phyloP scores from a whole-genome alignment of 2,113 vertebrate species.

The Morone saxatilis region DNA sequence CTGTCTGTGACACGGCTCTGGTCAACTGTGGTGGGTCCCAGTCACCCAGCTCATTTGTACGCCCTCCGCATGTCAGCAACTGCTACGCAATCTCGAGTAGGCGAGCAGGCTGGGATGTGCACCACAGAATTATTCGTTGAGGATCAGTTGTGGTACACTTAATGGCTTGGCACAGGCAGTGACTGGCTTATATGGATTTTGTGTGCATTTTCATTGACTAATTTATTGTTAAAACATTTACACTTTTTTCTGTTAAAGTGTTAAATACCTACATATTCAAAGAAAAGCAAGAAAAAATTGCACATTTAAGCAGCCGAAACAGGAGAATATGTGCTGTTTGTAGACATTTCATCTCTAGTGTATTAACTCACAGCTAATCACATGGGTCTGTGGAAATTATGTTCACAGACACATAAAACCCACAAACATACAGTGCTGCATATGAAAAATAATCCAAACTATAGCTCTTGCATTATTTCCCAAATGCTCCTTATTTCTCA shows the following conservation, averaged over 20 bases:
- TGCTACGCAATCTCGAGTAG: constrained; percentile 21
- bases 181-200: neutral
- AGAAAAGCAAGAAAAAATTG: neutral
- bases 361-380: neutral
- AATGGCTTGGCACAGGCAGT: neutral
- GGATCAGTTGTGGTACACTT: neutral
- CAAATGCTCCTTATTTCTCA: constrained; percentile 47
- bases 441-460: constrained; percentile 19
- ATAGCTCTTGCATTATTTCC: constrained; percentile 47
- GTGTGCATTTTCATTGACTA: neutral
- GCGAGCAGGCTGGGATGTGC: constrained; percentile 1
- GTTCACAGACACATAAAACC: constrained; percentile 24
- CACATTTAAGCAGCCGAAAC: neutral
- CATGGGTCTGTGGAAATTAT: neutral
- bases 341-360: neutral
- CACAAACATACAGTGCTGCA: constrained; percentile 10
- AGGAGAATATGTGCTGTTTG: neutral
- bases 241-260: neutral
- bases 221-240: neutral
- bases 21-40: constrained; percentile 29
- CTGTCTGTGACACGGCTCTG: constrained; percentile 57
- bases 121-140: neutral
- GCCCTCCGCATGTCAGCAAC: constrained; percentile 44
- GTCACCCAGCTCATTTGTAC: constrained; percentile 70
- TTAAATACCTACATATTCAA: neutral